Evolutionary conservation across 2,888 invertebrate species (phyloP), one percentile per base, ranked within the genome.

Genomic region (Aporophyla lueneburgensis): DNA sequence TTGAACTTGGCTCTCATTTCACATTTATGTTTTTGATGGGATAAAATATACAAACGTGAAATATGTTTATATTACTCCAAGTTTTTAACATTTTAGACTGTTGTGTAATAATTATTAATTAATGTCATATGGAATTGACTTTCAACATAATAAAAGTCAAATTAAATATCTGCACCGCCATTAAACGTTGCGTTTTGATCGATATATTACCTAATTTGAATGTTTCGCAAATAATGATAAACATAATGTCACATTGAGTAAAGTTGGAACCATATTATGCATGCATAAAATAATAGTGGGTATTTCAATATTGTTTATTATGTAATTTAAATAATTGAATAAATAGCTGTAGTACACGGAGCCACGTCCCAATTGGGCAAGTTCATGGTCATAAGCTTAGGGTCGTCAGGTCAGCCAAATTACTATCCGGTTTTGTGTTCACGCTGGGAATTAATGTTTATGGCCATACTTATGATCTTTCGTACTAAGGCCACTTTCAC

Each of bases 111-210:
- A 43, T 53, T 51, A 53, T 58, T 56, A 58, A 76, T 75, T 16
- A 62, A 51, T 81, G 14, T 6, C 54, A 75, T 75, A 43, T 75
- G n/a, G 24, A 81, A 74, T 62, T 54, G 5, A 56, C 69, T 68
- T 83, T 56, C 78, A 14, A 63, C 21, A 83, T 62, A 56, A 27
- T 51, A 62, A 56, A 81, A 66, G 61, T 21, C 49, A 67, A 56
- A 77, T 54, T 54, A 24, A 54, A 66, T 74, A 62, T 73, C 66
- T 51, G 71, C 62, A 63, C 16, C 40, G 33, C 56, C 27, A 66
- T 83, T 84, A 68, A 71, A 75, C 43, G 58, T 85, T 85, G 65
- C 77, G 61, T 63, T n/a, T 71, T 59, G 33, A 71, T 63, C 53
- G 27, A 71, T 58, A 69, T 71, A 33, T 21, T 63, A 40, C 5